Base-by-base conservation (phyloP, 2,797 vertebrate species). In the Phataginus tetradactyla region DNA sequence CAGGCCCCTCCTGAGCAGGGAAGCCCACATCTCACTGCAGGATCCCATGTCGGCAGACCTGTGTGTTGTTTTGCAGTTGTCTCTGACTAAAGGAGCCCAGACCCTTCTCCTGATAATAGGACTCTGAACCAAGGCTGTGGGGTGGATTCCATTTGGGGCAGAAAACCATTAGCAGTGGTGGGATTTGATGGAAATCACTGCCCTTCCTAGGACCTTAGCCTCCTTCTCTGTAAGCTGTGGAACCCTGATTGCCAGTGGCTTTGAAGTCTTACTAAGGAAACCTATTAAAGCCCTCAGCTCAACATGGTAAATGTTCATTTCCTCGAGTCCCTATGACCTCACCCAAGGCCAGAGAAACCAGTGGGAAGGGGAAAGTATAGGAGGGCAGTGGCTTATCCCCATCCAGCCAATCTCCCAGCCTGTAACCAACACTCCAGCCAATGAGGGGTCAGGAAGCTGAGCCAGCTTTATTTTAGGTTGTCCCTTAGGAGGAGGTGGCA, bases 381-480 rank as follows among this genome's bases (percentile, higher is more conserved):
- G n/a, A 49, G 59, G 18, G n/a, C 39, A 84, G 86, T 64, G 42
- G 75, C 37, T 94, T 84, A 94, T 75, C 53, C 53, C 80, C 27
- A 18, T 29, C 17, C 21, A 20, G 32, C 37, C 79, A 61, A 42
- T 93, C 80, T 23, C 5, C 45, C 37, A 64, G 61, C 97, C 72
- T 92, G 59, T 91, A 81, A 95, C 80, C 37, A 86, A 90, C 5
- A 74, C 39, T 75, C 39, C 11, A 95, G 63, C 95, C 91, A 97
- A 91, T 95, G 71, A 95, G 37, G 72, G 64, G 63, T 39, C 77
- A 90, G 77, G 91, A 96, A 94, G 71, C 68, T 83, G 75, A 98
- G 92, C 94, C 88, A 90, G 80, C 66, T 97, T 97, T 97, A 97
- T 97, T 98, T 98, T 98, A 96, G 93, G 86, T 45, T 45, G 45